phyloP scores from a whole-genome alignment of 2,888 invertebrate genomes.

The Scrobipalpa costella region DNA sequence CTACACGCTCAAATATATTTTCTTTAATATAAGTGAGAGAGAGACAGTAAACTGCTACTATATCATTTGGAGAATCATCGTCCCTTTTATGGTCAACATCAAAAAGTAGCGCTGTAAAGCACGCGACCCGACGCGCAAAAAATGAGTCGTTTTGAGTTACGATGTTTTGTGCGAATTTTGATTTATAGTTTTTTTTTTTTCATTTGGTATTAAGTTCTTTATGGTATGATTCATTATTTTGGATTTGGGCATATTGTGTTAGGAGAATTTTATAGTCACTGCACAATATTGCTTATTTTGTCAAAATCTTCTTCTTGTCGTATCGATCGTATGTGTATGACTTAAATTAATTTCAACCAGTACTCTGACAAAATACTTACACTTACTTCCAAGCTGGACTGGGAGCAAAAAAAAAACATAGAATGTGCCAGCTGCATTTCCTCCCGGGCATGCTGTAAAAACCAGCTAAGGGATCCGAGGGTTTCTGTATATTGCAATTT shows the following conservation, averaged over 20 bases:
- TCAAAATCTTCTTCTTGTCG: too few species aligned
- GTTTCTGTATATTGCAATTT: too few species aligned
- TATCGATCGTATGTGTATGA: too few species aligned
- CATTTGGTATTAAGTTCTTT: neutral
- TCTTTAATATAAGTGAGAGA: neutral
- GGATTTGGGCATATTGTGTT: neutral
- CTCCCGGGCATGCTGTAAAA: too few species aligned
- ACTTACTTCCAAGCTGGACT: too few species aligned
- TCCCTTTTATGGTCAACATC: slow-evolving; percentile 17
- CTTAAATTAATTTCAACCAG: too few species aligned
- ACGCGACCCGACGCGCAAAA: slow-evolving; percentile 39
- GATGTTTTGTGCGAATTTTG: slow-evolving; percentile 18
- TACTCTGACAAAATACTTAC: too few species aligned
- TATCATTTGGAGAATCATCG: slow-evolving; percentile 9
- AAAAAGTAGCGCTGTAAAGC: slow-evolving; percentile 34
- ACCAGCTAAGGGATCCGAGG: too few species aligned
- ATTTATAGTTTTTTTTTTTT: slow-evolving; percentile 7
- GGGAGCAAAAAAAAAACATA: too few species aligned
- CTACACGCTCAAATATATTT: neutral
- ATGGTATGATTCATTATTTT: neutral
- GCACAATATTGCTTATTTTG: neutral
- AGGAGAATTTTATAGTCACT: slow-evolving; percentile 14
- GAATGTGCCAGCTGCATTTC: too few species aligned
- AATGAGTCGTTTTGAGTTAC: slow-evolving; percentile 24
- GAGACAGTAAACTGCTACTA: neutral